phyloP scores from a whole-genome alignment of 2,888 invertebrate genomes.

The Luperina testacea region DNA sequence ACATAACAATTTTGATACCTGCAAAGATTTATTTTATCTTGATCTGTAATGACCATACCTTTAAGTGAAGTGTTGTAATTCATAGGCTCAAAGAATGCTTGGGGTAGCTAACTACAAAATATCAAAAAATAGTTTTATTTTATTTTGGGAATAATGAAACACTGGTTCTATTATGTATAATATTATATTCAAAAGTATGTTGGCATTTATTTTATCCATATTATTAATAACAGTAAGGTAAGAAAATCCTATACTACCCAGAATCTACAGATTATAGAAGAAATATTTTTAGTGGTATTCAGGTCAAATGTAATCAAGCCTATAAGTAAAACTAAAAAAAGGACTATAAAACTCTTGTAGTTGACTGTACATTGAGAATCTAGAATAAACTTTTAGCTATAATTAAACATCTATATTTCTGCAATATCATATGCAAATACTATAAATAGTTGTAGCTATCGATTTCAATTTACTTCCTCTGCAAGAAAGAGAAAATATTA shows the following conservation, averaged over 20 bases:
- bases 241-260: constrained; percentile 39
- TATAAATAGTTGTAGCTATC: constrained; percentile 46
- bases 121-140: background rate
- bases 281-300: constrained; percentile 24
- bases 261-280: constrained; percentile 36
- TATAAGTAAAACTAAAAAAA: constrained; percentile 13
- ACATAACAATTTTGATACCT: background rate
- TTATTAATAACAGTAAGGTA: constrained; percentile 34
- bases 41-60: background rate
- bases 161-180: constrained; percentile 29
- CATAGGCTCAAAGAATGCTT: background rate
- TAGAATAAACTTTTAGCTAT: constrained; percentile 28
- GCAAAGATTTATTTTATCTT: background rate
- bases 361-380: constrained; percentile 37
- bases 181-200: constrained; percentile 55
- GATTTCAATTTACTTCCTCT: constrained; percentile 56
- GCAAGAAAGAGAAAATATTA: constrained; percentile 56
- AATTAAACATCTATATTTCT: constrained; percentile 44
- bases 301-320: constrained; percentile 10
- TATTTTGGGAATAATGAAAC: constrained; percentile 16
- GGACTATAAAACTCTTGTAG: constrained; percentile 19
- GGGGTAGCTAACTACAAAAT: background rate
- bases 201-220: constrained; percentile 50
- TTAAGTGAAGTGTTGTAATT: background rate
- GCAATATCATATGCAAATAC: constrained; percentile 50